Percentiles rank a stretch among this genome's conserved stretches.
Conservation (phyloP, 1,140 invertebrate species). For the Lucilia sericata region DNA sequence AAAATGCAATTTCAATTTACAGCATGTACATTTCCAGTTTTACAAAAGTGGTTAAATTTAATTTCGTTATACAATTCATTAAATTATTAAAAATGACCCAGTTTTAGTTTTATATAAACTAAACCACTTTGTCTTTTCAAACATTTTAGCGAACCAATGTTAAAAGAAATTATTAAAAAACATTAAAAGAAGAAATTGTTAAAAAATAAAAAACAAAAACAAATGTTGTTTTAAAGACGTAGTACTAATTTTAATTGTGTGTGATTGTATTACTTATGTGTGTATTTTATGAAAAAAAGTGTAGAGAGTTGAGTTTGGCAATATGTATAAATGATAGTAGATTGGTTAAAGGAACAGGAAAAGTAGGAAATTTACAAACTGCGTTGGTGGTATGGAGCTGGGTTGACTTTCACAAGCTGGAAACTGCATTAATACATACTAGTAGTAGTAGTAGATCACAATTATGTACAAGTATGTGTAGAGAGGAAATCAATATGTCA, state of each 20-base stretch:
- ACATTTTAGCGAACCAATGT: background rate
- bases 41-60: background rate
- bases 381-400: background rate
- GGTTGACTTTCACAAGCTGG: background rate
- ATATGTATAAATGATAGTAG: background rate
- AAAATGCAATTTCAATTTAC: slow-evolving; percentile 10
- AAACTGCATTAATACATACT: background rate
- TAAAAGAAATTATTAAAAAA: background rate
- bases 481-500: background rate
- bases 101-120: no score
- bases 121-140: background rate
- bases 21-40: background rate
- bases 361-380: background rate
- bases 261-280: background rate
- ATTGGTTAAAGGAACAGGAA: background rate
- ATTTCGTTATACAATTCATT: no score
- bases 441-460: background rate
- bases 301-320: background rate
- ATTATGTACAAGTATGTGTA: background rate
- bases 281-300: background rate
- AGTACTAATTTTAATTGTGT: background rate
- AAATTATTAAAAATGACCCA: no score
- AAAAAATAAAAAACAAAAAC: background rate
- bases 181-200: background rate
- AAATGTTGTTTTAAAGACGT: background rate